Evolutionary conservation across 2,888 invertebrate species (phyloP).

Genomic region (Nowickia ferox): DNA sequence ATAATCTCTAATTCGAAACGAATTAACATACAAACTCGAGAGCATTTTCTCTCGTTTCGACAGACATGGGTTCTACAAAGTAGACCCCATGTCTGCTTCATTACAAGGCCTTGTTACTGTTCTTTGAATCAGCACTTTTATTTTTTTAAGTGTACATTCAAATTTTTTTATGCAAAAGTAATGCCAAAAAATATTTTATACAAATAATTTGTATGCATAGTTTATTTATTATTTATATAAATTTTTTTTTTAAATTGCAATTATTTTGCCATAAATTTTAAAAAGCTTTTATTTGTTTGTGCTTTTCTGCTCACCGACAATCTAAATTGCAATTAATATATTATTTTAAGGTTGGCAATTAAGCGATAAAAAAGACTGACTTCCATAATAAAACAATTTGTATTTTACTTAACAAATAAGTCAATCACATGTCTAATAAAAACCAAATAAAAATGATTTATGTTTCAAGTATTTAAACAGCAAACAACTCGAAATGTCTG

Average conservation of each 20-base stretch:
- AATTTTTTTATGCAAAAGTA: too few species aligned
- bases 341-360: slow-evolving; percentile 43
- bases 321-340: slow-evolving; percentile 56
- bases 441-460: slow-evolving; percentile 48
- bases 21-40: too few species aligned
- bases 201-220: not conserved
- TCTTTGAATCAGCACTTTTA: too few species aligned
- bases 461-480: slow-evolving; percentile 9
- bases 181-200: too few species aligned
- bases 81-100: too few species aligned
- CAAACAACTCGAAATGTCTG: slow-evolving; percentile 19
- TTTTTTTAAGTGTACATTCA: too few species aligned
- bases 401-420: slow-evolving; percentile 16
- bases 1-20: too few species aligned
- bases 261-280: slow-evolving; percentile 67
- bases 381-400: slow-evolving; percentile 33
- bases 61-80: too few species aligned
- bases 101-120: too few species aligned
- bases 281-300: slow-evolving; percentile 28
- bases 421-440: slow-evolving; percentile 10
- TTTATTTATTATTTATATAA: slow-evolving; percentile 55
- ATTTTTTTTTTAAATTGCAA: slow-evolving; percentile 52
- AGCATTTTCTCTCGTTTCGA: too few species aligned
- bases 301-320: not conserved
- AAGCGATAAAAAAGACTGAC: slow-evolving; percentile 47